phyloP scores from a whole-genome alignment of 2,888 invertebrate genomes.

The Buathra laborator region DNA sequence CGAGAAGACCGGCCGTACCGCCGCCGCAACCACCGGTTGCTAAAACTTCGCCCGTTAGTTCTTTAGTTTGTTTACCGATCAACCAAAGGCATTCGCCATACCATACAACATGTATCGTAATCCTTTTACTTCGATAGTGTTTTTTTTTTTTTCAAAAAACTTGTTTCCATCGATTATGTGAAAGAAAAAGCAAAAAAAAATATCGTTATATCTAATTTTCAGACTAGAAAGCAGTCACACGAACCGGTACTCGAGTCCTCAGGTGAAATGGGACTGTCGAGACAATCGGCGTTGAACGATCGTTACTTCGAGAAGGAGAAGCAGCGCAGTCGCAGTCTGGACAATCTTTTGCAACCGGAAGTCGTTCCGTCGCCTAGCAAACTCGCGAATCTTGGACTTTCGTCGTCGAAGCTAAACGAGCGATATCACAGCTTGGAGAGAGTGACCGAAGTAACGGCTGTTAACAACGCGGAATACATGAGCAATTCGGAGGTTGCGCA shows the following conservation, averaged over 20 bases:
- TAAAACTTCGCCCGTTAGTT: conserved; percentile 82
- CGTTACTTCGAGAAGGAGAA: conserved; percentile 95
- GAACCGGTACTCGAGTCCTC: conserved; percentile 87
- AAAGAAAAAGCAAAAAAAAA: conserved; percentile 16
- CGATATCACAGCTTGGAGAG: conserved; percentile 95
- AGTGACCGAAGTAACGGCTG: conserved; percentile 81
- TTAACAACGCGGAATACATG: conserved; percentile 84
- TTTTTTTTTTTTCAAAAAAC: neutral
- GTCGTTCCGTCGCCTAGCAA: conserved; percentile 87
- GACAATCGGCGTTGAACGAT: conserved; percentile 94
- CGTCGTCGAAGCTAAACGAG: conserved; percentile 94
- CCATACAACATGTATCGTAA: neutral
- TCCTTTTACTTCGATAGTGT: neutral
- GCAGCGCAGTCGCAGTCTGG: conserved; percentile 92
- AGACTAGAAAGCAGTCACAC: conserved; percentile 90
- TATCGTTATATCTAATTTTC: conserved; percentile 51
- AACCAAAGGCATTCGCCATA: neutral
- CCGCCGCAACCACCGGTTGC: conserved; percentile 84
- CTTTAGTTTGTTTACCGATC: conserved; percentile 9
- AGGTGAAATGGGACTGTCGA: conserved; percentile 87
- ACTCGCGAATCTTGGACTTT: conserved; percentile 91
- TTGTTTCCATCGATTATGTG: neutral
- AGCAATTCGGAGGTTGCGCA: conserved; percentile 82
- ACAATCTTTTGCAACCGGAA: conserved; percentile 90
- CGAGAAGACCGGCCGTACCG: conserved; percentile 84